A percentile compares a stretch with the other conserved stretches of the same genome.
phyloP scores from a whole-genome alignment of 2,113 vertebrate genomes.

The Emydocephalus ijimae region DNA sequence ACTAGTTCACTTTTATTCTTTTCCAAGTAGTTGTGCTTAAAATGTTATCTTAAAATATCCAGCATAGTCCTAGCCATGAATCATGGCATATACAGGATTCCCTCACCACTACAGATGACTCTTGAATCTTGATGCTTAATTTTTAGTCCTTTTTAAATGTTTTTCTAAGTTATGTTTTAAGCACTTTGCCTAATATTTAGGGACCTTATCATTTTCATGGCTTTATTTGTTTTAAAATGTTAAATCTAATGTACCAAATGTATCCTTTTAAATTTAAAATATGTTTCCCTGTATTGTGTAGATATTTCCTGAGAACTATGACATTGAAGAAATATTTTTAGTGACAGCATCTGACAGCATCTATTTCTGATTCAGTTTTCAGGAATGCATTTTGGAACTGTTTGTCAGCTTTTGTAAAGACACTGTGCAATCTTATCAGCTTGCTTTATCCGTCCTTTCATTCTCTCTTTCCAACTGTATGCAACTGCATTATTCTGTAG shows the following conservation, averaged over 20 bases:
- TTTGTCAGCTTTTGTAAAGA: constrained; percentile 24
- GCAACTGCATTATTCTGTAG: neutral
- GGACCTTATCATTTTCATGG: neutral
- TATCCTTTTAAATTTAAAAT: neutral
- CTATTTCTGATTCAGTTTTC: constrained; percentile 25
- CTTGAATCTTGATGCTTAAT: neutral
- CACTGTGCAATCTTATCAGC: constrained; percentile 15
- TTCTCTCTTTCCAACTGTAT: neutral
- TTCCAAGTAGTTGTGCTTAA: neutral
- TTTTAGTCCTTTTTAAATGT: neutral
- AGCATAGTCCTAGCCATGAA: neutral
- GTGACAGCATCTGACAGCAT: neutral
- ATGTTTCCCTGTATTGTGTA: constrained; percentile 16
- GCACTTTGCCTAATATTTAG: neutral
- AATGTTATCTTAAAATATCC: neutral
- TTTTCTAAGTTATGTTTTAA: constrained; percentile 11
- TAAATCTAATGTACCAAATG: constrained; percentile 17
- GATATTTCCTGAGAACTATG: neutral
- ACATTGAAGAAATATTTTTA: neutral
- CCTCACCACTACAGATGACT: neutral
- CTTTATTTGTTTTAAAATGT: neutral
- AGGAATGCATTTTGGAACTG: constrained; percentile 23
- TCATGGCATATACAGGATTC: neutral
- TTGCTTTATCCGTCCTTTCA: neutral
- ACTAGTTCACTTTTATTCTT: neutral